Base-by-base conservation (phyloP, 2,113 vertebrate species). In the Melospiza melodia region DNA sequence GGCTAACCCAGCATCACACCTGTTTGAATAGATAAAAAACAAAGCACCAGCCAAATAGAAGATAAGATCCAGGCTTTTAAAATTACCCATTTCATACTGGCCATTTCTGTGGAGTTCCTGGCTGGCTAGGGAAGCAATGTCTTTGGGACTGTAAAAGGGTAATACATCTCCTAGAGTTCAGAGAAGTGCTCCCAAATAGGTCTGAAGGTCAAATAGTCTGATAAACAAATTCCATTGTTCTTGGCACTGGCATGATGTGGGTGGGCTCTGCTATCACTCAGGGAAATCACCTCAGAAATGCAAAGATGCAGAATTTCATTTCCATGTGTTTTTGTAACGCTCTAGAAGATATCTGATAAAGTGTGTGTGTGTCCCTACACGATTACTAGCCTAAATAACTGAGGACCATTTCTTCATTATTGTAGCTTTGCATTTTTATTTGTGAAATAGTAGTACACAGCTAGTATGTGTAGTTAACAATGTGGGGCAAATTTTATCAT, bases 1-100 rank as follows among this genome's bases (percentile, higher is more conserved):
- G 94, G 98, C 98, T 94, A 98, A 96, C 37, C 98, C 98, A 66
- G 98, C 98, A 15, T 98, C 98, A 37, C 98, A 98, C 82, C 98
- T 98, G 91, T 89, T 80, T 58, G 77, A 94, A 94, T 25, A 93
- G 75, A 95, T 51, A 80, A 86, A 94, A 41, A 63, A 41, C 89
- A 95, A 71, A 75, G 73, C 43, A 82, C 39, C 84, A 77, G 59
- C 74, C 93, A 69, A 85, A 63, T 15, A 44, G 58, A 91, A 52
- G 46, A 43, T n/a, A 49, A 25, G 22, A 3, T 25, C 25, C 25
- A 54, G 65, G 18, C n/a, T 76, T 90, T 96, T 39, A 11, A 30
- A 71, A 58, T 31, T 7, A 27, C 28, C n/a, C 5, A 5, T 59
- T 89, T 77, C n/a, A 74, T 65, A 81, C 48, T 20, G 28, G 35